These are phyloP conservation scores for Wasmannia auropunctata DNA, from an alignment of 1,140 invertebrate genomes.

Conservation along the genomic window DNA sequence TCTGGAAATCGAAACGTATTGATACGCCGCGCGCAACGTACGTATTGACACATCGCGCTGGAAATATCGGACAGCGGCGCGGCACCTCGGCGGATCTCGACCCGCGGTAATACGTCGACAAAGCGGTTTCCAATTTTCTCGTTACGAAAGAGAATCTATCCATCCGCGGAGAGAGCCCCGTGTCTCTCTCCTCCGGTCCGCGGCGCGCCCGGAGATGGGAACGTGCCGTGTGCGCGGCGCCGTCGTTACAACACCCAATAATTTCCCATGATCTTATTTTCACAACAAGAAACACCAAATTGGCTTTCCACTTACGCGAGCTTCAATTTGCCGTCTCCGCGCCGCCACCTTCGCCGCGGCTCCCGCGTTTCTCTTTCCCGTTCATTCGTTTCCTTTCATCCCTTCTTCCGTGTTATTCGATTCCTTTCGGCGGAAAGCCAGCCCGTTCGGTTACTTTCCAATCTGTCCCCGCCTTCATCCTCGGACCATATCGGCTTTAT, in stretches of 20 bases:
- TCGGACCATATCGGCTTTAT: constrained; percentile 69
- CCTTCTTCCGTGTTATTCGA: constrained; percentile 37
- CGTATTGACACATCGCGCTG: constrained; percentile 12
- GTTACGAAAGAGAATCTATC: constrained; percentile 2
- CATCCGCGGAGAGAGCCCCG: background rate
- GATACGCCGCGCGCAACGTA: background rate
- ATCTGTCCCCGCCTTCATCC: constrained; percentile 55
- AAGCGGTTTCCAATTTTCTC: constrained; percentile 54
- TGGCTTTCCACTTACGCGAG: constrained; percentile 71
- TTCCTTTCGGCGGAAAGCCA: constrained; percentile 44
- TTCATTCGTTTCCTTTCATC: constrained; percentile 53
- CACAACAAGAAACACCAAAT: constrained; percentile 68
- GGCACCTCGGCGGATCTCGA: background rate
- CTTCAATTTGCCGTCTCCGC: constrained; percentile 64
- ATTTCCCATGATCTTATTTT: constrained; percentile 72
- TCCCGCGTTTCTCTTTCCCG: constrained; percentile 40
- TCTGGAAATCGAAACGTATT: background rate
- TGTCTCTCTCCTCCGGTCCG: background rate
- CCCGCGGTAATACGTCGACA: constrained; percentile 14
- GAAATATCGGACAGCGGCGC: background rate
- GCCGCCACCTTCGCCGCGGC: background rate
- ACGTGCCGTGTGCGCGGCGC: constrained; percentile 1
- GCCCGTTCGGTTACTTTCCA: constrained; percentile 67
- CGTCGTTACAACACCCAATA: constrained; percentile 65
- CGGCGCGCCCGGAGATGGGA: constrained; percentile 20